Evolutionary conservation across 2,888 invertebrate species (phyloP).

Genomic region (Exocentrus adspersus): DNA sequence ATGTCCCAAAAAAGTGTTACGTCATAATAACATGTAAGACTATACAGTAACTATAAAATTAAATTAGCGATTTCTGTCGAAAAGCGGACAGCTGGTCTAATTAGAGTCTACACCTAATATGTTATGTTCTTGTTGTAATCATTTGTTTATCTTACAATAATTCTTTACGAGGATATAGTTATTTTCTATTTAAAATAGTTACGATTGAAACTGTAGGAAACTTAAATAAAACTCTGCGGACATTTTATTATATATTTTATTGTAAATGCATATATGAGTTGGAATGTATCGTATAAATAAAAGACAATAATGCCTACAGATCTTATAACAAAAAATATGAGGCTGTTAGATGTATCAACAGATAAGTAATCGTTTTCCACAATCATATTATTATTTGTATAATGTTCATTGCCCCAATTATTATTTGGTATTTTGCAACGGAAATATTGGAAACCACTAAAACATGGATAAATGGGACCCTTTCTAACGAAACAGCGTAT

Average conservation of each 20-base stretch:
- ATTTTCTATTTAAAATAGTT: no score
- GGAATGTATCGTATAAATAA: constrained; percentile 59
- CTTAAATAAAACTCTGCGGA: constrained; percentile 10
- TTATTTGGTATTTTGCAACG: constrained; percentile 59
- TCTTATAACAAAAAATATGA: constrained; percentile 59
- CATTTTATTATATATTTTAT: constrained; percentile 54
- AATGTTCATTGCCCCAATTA: constrained; percentile 51
- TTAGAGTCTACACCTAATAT: no score
- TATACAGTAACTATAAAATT: no score
- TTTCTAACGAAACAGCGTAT: constrained; percentile 31
- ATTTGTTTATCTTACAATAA: no score
- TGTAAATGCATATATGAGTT: constrained; percentile 59
- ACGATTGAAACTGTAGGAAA: no score
- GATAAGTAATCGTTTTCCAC: constrained; percentile 49
- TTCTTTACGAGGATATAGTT: no score
- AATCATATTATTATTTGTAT: constrained; percentile 44
- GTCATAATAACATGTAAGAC: no score
- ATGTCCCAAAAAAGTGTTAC: no score
- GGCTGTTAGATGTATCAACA: constrained; percentile 54
- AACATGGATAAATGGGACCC: constrained; percentile 59
- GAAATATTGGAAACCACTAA: constrained; percentile 58
- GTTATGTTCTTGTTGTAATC: no score
- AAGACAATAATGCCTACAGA: constrained; percentile 59
- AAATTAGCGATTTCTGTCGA: no score
- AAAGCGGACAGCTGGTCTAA: no score